A percentile compares a stretch with the other conserved stretches of the same genome.
Evolutionary conservation across 2,888 invertebrate genomes (phyloP).

Genomic region (Galerucella nymphaeae): DNA sequence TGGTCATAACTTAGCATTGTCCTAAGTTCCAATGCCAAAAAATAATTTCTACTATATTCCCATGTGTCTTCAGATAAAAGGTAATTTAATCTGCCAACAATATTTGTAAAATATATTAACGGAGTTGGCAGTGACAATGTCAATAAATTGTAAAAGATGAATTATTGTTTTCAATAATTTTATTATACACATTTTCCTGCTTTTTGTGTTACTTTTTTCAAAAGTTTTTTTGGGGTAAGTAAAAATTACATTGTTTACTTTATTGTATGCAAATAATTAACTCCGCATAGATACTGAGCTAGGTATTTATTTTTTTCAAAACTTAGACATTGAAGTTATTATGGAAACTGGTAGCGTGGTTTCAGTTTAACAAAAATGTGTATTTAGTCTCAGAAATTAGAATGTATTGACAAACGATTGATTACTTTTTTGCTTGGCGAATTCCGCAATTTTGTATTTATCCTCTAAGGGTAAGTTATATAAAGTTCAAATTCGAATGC

Average conservation of each 20-base stretch:
- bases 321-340: neutral
- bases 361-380: neutral
- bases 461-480: slow-evolving; percentile 9
- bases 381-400: neutral
- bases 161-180: slow-evolving; percentile 13
- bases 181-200: slow-evolving; percentile 39
- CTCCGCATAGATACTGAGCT: slow-evolving; percentile 4
- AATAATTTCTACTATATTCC: neutral
- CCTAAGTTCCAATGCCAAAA: neutral
- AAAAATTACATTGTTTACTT: slow-evolving; percentile 12
- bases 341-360: neutral
- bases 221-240: slow-evolving; percentile 42
- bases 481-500: slow-evolving; percentile 25
- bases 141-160: slow-evolving; percentile 34
- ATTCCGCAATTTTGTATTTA: neutral
- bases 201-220: slow-evolving; percentile 42
- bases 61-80: no score
- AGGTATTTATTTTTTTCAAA: neutral
- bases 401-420: slow-evolving; percentile 10
- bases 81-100: neutral
- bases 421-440: slow-evolving; percentile 2
- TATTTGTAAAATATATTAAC: slow-evolving; percentile 10
- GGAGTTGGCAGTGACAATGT: slow-evolving; percentile 39
- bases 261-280: neutral
- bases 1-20: neutral